Evolutionary conservation across 2,888 invertebrate species (phyloP), one percentile per base, ranked within the genome.

Genomic region (Netelia inedita): DNA sequence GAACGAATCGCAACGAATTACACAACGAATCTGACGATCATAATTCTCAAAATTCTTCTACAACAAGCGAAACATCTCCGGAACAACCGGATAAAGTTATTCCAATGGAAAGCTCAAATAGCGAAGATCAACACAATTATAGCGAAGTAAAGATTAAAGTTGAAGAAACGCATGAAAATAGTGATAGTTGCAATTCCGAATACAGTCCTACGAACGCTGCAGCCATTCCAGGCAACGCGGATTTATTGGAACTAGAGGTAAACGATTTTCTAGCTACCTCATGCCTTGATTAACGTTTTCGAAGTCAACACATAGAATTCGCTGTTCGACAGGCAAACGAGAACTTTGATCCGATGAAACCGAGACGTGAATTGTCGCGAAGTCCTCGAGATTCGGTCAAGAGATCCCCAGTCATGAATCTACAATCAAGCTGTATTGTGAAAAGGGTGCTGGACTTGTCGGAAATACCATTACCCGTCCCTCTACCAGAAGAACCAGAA

Each of bases 311-410:
- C 14, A 46, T 46, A 46, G 2, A 35, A 8, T 35, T 23, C 19
- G 5, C 46, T 46, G 23, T 28, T 19, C 19, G n/a, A 21, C 23
- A 65, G 74, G 19, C 35, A 50, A 19, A 11, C 1, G 61, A 19
- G 9, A 61, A 50, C 10, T 80, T 80, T 10, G 16, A 83, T 59
- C 84, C 84, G 8, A 81, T 85, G 81, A 85, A 74, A 19, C 81
- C 84, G 21, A 61, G 78, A n/a, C 78, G 73, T 28, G 63, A 81
- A 16, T 81, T 85, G 11, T 57, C 78, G n/a, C 68, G 84, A 69
- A 81, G 81, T 73, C 84, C 84, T 50, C 19, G n/a, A n/a, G 10
- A 2, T 63, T 11, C 14, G 2, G 14, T 14, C 10, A 14, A 10
- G 14, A 46, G 46, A 46, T 46, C 46, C 0, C 46, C 46, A 3